These are phyloP conservation scores for Trachythela sp. DNA, from an alignment of 64 coral and sea anemone genomes.

Conservation along the genomic window DNA sequence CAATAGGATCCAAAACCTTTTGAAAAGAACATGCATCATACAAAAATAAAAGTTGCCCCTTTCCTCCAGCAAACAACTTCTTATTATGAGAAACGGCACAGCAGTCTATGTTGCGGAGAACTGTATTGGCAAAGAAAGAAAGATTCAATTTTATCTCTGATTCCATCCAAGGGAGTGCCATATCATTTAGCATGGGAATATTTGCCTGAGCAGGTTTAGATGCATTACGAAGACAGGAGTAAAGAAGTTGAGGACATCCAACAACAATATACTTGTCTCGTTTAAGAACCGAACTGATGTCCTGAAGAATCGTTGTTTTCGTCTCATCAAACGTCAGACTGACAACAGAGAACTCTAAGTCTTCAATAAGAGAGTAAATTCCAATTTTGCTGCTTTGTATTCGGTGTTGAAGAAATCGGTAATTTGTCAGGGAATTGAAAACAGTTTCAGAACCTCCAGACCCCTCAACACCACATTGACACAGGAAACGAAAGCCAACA, in stretches of 20 bases:
- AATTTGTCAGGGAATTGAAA: constrained; percentile 19
- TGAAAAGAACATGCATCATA: constrained; percentile 2
- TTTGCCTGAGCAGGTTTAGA: neutral
- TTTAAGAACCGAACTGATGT: neutral
- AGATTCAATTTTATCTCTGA: neutral
- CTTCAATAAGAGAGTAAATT: constrained; percentile 44
- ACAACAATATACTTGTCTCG: neutral
- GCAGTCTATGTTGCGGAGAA: neutral
- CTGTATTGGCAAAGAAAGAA: neutral
- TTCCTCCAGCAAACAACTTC: neutral
- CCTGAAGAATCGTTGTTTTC: neutral
- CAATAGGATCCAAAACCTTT: neutral
- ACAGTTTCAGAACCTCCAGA: neutral
- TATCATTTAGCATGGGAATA: neutral
- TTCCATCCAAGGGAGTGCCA: neutral
- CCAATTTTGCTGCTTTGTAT: constrained; percentile 4
- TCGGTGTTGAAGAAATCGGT: neutral
- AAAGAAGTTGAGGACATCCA: constrained; percentile 16
- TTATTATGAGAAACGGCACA: neutral
- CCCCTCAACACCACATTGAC: neutral
- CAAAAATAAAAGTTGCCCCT: neutral
- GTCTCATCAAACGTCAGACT: neutral
- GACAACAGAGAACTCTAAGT: constrained; percentile 8
- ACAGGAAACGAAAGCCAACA: constrained; percentile 33
- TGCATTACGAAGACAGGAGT: neutral